Base-by-base conservation (phyloP, 2,113 vertebrate genomes). In the Jacana jacana region DNA sequence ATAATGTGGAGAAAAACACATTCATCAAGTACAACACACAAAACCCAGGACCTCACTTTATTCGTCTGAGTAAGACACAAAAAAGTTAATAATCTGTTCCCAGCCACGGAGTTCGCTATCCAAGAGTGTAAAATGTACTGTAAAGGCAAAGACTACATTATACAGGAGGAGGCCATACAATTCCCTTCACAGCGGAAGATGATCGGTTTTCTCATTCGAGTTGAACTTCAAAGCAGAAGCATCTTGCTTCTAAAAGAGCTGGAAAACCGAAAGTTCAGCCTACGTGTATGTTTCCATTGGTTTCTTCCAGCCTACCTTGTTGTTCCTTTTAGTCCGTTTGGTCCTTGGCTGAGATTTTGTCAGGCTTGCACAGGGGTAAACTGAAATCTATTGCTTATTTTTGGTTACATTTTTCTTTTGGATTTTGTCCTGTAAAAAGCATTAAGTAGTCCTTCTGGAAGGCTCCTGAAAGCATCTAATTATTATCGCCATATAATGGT, bases 51-150 rank as follows among this genome's bases (percentile, higher is more conserved):
- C 30, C 82, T 93, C 40, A 35, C 25, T 85, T 86, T 94, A 79
- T 92, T 96, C 61, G 95, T 95, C 46, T 85, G 75, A 33, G 60
- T 97, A 91, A 93, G 92, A 75, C 20, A 72, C 7, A 91, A 58
- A 76, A 88, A 96, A 94, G 17, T 72, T 95, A 97, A 96, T 83
- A 97, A 96, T 85, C 80, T 49, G 37, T 91, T 96, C 49, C 83
- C 76, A 89, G 77, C 16, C 9, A 79, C 7, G 5, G 52, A 94
- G 48, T 61, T 95, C 68, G 72, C 77, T 51, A 61, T 57, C 64
- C 46, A 37, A 73, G 49, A 70, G 71, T 54, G 25, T 49, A 61
- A 76, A 96, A 95, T 58, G 49, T 81, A 79, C n/a, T 55, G 54
- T 89, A 69, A 93, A 64, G 71, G 27, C 75, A 81, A 91, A 75